A percentile compares a stretch with the other conserved stretches of the same genome.
phyloP scores from a whole-genome alignment of 2,113 vertebrate species.

The Corapipo altera region DNA sequence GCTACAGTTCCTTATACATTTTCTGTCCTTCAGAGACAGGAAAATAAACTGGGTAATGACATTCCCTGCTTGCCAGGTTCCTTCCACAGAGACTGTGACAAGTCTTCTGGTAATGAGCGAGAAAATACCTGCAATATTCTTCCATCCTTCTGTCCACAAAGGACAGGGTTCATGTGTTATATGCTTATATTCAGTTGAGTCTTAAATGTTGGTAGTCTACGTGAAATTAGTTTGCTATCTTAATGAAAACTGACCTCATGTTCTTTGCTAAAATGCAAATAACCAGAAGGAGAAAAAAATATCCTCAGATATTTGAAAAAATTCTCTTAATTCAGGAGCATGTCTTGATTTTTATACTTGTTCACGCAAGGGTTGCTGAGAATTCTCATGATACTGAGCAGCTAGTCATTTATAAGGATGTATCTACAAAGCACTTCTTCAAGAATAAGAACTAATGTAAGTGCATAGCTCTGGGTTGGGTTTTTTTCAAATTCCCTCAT shows the following conservation, averaged over 20 bases:
- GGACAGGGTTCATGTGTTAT: neutral
- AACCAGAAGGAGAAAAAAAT: neutral
- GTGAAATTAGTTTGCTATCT: neutral
- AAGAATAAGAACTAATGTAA: neutral
- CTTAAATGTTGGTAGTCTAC: neutral
- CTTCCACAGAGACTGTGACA: neutral
- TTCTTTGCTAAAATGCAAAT: neutral
- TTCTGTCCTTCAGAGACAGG: neutral
- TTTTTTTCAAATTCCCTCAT: neutral
- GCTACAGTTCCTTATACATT: neutral
- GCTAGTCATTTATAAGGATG: neutral
- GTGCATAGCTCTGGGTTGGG: neutral
- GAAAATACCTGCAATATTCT: neutral
- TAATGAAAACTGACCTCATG: neutral
- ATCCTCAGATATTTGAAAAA: neutral
- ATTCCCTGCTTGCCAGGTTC: neutral
- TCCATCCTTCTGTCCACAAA: neutral
- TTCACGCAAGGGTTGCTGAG: neutral
- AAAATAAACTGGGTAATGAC: neutral
- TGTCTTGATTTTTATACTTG: neutral
- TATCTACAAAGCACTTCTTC: neutral
- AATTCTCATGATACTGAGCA: neutral
- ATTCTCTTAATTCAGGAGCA: neutral
- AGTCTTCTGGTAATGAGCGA: neutral
- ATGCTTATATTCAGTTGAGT: neutral